Conservation (phyloP, 2,797 vertebrate genomes). For the Microctenopoma steveboyesi region DNA sequence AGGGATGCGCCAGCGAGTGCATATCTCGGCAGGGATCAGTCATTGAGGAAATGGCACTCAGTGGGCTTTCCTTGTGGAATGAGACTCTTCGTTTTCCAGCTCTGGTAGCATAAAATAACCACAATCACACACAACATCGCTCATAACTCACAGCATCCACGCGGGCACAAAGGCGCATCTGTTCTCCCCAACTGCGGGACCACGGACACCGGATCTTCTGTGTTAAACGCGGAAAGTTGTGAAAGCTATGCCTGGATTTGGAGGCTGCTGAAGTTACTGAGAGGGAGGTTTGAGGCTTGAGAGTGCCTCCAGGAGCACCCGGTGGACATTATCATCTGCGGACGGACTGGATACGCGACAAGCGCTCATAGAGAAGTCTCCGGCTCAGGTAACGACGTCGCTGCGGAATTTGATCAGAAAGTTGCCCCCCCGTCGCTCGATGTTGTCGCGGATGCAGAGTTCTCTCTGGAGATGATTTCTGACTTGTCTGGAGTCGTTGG, state of each 20-base stretch:
- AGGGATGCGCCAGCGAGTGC: conserved; percentile 66
- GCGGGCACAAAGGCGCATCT: conserved; percentile 27
- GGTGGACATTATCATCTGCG: conserved; percentile 51
- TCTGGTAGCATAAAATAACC: conserved; percentile 34
- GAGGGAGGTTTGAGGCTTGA: conserved; percentile 76
- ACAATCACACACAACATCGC: conserved; percentile 10
- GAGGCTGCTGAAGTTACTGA: conserved; percentile 64
- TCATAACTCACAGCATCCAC: conserved; percentile 36
- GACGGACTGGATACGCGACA: conserved; percentile 48
- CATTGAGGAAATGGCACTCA: conserved; percentile 60
- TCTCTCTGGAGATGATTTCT: neutral
- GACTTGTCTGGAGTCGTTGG: conserved; percentile 21
- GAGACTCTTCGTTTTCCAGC: conserved; percentile 35
- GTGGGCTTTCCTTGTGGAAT: conserved; percentile 43
- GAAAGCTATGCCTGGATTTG: conserved; percentile 56
- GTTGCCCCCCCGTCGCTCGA: conserved; percentile 1
- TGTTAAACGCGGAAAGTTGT: conserved; percentile 70
- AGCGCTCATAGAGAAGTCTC: conserved; percentile 68
- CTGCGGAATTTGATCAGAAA: conserved; percentile 21
- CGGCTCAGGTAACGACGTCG: conserved; percentile 68
- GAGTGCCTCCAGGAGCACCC: conserved; percentile 71
- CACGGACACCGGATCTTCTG: conserved; percentile 41
- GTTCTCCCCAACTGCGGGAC: conserved; percentile 27
- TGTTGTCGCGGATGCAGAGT: neutral
- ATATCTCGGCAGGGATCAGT: conserved; percentile 65